Evolutionary conservation across 2,113 vertebrate species (phyloP).

Genomic region (Oreocharis arfaki): DNA sequence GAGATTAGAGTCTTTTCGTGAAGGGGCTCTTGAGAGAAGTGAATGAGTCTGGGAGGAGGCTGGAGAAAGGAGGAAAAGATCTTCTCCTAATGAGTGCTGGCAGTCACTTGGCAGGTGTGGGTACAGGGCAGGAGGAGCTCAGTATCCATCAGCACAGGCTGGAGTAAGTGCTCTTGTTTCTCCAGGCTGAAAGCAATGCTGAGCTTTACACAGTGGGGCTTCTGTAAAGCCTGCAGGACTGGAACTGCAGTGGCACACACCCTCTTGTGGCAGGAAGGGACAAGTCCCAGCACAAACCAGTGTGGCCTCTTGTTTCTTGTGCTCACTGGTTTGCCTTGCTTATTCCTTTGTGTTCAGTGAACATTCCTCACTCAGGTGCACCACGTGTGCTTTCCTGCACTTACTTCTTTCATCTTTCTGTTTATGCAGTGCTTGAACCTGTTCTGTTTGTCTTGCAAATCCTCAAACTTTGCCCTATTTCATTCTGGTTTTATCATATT

Average conservation of each 20-base stretch:
- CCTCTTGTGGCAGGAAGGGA: slow-evolving; percentile 59
- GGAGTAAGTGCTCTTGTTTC: not conserved
- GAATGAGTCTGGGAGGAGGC: not conserved
- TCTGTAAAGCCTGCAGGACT: not conserved
- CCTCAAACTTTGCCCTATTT: not conserved
- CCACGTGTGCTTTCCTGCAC: not conserved
- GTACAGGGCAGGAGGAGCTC: not conserved
- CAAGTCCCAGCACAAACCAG: not conserved
- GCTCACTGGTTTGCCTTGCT: not conserved
- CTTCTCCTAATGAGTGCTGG: not conserved
- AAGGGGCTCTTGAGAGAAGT: not conserved
- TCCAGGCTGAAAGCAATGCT: not conserved
- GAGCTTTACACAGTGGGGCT: not conserved
- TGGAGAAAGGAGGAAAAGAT: not conserved
- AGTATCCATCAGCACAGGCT: not conserved
- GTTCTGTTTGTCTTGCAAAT: not conserved
- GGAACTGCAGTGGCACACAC: slow-evolving; percentile 17
- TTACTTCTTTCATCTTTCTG: not conserved
- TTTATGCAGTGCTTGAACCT: not conserved
- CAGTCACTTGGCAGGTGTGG: not conserved
- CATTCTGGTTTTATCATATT: not conserved
- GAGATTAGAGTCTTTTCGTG: not conserved
- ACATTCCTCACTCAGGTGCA: not conserved
- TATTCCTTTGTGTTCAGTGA: not conserved
- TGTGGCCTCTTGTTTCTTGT: not conserved